These are phyloP conservation scores for Oreotrochilus melanogaster DNA, from an alignment of 2,113 vertebrate species.

Conservation along the genomic window DNA sequence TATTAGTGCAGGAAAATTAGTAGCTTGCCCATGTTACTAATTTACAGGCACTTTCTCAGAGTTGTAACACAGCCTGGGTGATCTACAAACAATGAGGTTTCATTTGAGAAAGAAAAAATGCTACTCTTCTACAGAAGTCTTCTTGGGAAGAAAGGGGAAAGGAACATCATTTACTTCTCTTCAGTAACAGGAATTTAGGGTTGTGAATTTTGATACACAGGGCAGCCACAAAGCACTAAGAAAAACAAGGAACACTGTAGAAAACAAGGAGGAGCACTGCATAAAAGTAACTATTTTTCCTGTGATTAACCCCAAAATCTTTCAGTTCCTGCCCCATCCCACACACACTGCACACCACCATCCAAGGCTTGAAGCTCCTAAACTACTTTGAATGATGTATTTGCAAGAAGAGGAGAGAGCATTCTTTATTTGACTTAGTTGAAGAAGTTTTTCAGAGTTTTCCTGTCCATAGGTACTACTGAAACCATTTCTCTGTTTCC, in stretches of 20 bases:
- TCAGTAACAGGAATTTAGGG: neutral
- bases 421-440: neutral
- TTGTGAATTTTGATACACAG: neutral
- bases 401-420: neutral
- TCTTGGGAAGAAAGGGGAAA: neutral
- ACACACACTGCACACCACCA: neutral
- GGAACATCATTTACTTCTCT: neutral
- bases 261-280: neutral
- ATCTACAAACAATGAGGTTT: neutral
- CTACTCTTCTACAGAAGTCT: neutral
- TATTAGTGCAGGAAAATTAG: neutral
- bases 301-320: neutral
- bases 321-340: neutral
- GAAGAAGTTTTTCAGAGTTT: neutral
- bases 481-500: neutral
- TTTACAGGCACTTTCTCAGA: neutral
- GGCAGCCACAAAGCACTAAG: neutral
- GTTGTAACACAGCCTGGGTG: neutral
- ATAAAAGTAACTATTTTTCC: neutral
- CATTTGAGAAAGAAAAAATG: neutral
- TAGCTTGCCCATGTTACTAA: neutral
- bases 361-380: neutral
- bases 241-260: neutral
- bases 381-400: neutral
- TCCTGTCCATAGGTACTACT: rapidly evolving